These are phyloP conservation scores for Mormoops blainvillei DNA, from an alignment of 2,113 vertebrate genomes.

Conservation along the genomic window DNA sequence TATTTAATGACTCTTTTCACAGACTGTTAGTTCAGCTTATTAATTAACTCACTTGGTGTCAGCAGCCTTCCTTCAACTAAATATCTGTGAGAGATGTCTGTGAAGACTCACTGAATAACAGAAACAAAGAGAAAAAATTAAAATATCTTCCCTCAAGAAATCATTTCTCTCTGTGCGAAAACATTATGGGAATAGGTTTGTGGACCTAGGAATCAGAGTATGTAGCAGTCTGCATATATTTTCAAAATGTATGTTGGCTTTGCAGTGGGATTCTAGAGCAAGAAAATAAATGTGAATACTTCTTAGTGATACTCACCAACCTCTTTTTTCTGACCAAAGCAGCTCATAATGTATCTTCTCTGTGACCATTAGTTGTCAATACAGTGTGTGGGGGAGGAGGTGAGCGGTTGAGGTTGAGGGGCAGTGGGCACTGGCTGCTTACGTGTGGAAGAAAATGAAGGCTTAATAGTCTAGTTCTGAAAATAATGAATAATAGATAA, in stretches of 20 bases:
- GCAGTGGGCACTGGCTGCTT: neutral
- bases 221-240: neutral
- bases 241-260: neutral
- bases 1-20: conserved; percentile 66
- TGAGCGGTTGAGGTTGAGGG: neutral
- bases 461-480: neutral
- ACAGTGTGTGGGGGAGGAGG: neutral
- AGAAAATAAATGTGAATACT: neutral
- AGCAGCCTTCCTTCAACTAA: conserved; percentile 29
- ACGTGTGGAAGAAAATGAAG: neutral
- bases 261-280: neutral
- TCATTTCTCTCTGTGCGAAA: conserved; percentile 19
- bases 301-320: neutral
- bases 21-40: conserved; percentile 60
- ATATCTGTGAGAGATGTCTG: neutral
- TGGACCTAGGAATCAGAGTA: neutral
- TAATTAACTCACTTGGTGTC: conserved; percentile 61
- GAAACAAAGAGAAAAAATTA: neutral
- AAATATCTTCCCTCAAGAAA: neutral
- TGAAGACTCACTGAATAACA: neutral
- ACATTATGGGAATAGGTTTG: neutral
- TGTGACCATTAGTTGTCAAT: neutral
- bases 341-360: neutral
- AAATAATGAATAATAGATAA: neutral
- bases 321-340: neutral